Conservation (phyloP, 2,113 vertebrate species). For the Strigops habroptila region DNA sequence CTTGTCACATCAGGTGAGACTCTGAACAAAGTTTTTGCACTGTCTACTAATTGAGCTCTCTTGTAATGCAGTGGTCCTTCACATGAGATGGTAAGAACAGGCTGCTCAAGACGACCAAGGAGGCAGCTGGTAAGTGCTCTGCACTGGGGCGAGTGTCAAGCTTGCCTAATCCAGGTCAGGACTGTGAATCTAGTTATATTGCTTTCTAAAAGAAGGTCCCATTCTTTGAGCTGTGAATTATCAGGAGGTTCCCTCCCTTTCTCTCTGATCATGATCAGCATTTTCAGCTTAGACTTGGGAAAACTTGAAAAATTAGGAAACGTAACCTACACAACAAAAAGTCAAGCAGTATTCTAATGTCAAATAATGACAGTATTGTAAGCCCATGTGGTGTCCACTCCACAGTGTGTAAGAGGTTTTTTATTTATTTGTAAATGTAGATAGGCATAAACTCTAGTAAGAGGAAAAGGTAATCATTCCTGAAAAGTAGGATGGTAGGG, state of each 20-base stretch:
- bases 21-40: neutral
- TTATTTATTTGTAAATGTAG: neutral
- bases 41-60: neutral
- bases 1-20: neutral
- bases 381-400: neutral
- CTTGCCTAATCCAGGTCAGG: neutral
- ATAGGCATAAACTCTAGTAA: neutral
- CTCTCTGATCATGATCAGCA: neutral
- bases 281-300: neutral
- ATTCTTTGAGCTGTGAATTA: neutral
- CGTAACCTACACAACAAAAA: neutral
- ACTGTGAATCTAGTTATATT: neutral
- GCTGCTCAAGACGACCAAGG: neutral
- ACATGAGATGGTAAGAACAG: neutral
- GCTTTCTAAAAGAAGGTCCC: neutral
- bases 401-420: neutral
- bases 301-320: neutral
- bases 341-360: neutral
- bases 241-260: neutral
- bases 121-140: neutral
- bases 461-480: neutral
- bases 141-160: neutral
- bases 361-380: neutral
- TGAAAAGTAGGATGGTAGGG: neutral
- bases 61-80: neutral